These are phyloP conservation scores for Operophtera brumata DNA, from an alignment of 2,888 invertebrate genomes.

Conservation along the genomic window DNA sequence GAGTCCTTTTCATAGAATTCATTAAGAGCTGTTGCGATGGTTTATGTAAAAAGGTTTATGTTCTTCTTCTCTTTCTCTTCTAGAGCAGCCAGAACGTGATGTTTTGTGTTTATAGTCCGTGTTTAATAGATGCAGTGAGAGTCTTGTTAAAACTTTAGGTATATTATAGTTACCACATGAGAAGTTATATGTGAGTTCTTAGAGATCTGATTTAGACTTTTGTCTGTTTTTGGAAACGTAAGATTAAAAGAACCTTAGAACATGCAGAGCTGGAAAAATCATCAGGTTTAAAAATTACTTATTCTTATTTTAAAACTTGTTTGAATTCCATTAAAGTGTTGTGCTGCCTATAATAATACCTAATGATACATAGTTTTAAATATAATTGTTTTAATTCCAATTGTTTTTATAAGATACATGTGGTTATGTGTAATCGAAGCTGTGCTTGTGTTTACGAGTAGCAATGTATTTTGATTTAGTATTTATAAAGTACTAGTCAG, in stretches of 20 bases:
- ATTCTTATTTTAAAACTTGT: not conserved
- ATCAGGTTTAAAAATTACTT: no score
- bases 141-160: constrained; percentile 31
- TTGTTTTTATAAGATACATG: constrained; percentile 23
- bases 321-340: constrained; percentile 10
- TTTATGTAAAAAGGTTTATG: constrained; percentile 33
- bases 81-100: constrained; percentile 57
- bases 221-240: constrained; percentile 14
- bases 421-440: constrained; percentile 35
- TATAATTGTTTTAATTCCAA: constrained; percentile 24
- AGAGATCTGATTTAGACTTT: constrained; percentile 31
- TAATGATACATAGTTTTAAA: constrained; percentile 24
- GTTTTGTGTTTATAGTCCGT: constrained; percentile 30
- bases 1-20: constrained; percentile 7
- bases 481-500: constrained; percentile 71
- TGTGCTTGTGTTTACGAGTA: constrained; percentile 35
- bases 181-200: constrained; percentile 16
- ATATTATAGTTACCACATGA: constrained; percentile 35
- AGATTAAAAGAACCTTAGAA: constrained; percentile 1
- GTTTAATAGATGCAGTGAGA: constrained; percentile 33
- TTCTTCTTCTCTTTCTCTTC: constrained; percentile 55
- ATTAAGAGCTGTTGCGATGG: constrained; percentile 14
- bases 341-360: constrained; percentile 31
- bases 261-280: not conserved
- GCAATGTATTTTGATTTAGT: constrained; percentile 40